Evolutionary conservation across 2,113 vertebrate genomes (phyloP), one percentile per base, ranked within the genome.

Genomic region (Perccottus glenii): DNA sequence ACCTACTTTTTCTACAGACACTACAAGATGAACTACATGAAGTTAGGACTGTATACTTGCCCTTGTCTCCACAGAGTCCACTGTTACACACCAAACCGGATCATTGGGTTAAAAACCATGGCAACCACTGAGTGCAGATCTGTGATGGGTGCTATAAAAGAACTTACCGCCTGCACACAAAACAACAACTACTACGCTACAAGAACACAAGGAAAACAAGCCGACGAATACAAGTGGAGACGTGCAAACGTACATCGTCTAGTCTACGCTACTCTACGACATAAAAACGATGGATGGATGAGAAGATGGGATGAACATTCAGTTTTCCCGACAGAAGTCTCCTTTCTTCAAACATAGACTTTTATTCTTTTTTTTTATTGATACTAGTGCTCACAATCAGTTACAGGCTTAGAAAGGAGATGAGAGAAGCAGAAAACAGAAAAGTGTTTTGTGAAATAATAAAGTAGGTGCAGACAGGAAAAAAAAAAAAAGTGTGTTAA

Each of bases 301-400:
- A 27, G 27, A 27, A 11, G 6, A 36, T 8, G 55, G 11, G 43
- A 14, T 6, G 46, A 27, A 65, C 42, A 60, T 12, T 47, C 8
- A 12, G 11, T 48, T 46, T 12, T 5, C 6, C 55, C 70, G 85
- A 79, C 92, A 94, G 92, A 92, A 93, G 91, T 83, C 86, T 92
- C 87, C 83, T 93, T 94, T 91, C 90, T 93, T 92, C 19, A 9
- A 73, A 82, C 80, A 64, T 64, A 83, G 92, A 89, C 91, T 27
- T 27, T 27, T 27, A 89, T 90, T 91, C 81, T 85, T 93, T 93
- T 78, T 94, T 96, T 94, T 94, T 96, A 96, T 97, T 96, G 93
- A 96, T 92, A 92, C 94, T 92, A 94, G 92, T 92, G 94, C 88
- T 95, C 87, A 95, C 87, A 91, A 84, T 87, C 80, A 92, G 67